Evolutionary conservation across 2,113 vertebrate genomes (phyloP), one percentile per base, ranked within the genome.

Genomic region (Euleptes europaea): DNA sequence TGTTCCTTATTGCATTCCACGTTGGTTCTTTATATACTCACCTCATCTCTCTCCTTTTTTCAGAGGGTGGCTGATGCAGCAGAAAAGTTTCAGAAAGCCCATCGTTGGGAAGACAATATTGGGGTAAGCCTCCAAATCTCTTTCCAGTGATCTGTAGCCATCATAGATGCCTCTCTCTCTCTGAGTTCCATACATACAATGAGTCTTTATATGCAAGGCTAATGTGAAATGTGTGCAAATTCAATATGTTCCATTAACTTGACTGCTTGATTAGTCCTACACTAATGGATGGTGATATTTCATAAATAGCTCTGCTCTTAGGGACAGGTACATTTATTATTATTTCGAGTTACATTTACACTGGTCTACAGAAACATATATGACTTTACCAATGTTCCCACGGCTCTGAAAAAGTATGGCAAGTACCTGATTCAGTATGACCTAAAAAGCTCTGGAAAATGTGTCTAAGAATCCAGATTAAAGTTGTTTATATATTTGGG

Each of bases 71-170:
- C 98, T 67, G 96, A 92, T 0, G 98, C 98, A 0, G 98, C 98
- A 0, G 98, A 99, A 94, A 97, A 94, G 90, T 98, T 99, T 94
- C 98, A 99, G 96, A 98, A 96, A 91, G 96, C 97, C 89, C 98
- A 99, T 67, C 96, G 93, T 88, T 99, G 98, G 98, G 97, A 98
- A 93, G 98, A 99, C 83, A 97, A 97, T 91, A 98, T 99, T 92
- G 97, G 97, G 97, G 98, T 99, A 97, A 97, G 97, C 70, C 80
- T 90, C 79, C 0, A 69, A 23, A n/a, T 70, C 31, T 63, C 47
- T 44, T 66, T 81, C 40, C 2, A 35, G 6, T 70, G 40, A 66
- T 42, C 3, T 40, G 13, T 14, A 60, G 33, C 51, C 15, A 28
- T 57, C 47, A 69, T 69, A 35, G 13, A 13, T 69, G n/a, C 33